Evolutionary conservation across 2,797 vertebrate species (phyloP).

Genomic region (Pangasius djambal): DNA sequence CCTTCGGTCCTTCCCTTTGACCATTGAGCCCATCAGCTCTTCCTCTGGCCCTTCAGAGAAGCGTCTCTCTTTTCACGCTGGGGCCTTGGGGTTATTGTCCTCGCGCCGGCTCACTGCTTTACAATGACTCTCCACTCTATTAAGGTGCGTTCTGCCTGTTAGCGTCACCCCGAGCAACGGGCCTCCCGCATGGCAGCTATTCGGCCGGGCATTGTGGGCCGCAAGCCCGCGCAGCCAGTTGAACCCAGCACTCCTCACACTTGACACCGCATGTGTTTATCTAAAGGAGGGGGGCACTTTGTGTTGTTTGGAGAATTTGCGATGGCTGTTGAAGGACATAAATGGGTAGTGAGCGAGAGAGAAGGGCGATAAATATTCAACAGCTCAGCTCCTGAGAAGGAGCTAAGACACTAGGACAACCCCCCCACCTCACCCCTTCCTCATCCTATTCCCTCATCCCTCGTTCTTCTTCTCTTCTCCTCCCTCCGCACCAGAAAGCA

Average conservation of each 20-base stretch:
- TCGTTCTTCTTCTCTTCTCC: constrained; percentile 39
- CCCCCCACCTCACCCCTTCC: constrained; percentile 46
- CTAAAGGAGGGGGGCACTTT: constrained; percentile 82
- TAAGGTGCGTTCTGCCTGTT: constrained; percentile 99
- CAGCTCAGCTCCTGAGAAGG: constrained; percentile 72
- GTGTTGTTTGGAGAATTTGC: constrained; percentile 78
- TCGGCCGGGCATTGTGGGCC: constrained; percentile 86
- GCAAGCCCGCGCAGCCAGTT: constrained; percentile 85
- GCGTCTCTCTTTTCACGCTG: constrained; percentile 82
- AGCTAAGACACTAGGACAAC: constrained; percentile 58
- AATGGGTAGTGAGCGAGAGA: constrained; percentile 63
- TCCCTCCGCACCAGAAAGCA: constrained; percentile 76
- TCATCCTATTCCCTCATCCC: constrained; percentile 47
- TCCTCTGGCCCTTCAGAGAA: constrained; percentile 87
- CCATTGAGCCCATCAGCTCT: constrained; percentile 86
- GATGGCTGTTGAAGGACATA: constrained; percentile 75
- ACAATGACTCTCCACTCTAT: constrained; percentile 99
- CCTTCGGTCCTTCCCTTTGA: constrained; percentile 59
- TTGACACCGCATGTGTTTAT: constrained; percentile 99
- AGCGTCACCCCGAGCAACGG: constrained; percentile 96
- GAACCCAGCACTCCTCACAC: constrained; percentile 92
- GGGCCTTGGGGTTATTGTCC: constrained; percentile 87
- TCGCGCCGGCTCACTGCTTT: constrained; percentile 93
- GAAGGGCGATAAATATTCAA: constrained; percentile 90
- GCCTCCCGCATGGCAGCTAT: constrained; percentile 97